Conservation (phyloP, 1,140 invertebrate genomes). For the Conus betulinus region DNA sequence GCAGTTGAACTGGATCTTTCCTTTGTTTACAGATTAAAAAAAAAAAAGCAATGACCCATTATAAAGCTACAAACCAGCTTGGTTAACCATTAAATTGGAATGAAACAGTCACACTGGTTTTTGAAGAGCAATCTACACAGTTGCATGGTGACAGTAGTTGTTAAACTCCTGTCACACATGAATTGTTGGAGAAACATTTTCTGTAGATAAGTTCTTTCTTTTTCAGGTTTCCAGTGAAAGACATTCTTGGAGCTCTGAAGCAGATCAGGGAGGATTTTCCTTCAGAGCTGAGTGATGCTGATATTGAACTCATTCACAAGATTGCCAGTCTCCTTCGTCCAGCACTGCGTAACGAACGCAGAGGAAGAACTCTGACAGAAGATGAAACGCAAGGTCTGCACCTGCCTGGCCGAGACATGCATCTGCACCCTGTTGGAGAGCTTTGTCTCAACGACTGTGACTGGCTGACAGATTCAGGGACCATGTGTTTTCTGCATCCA, state of each 20-base stretch:
- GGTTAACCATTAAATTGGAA: too few species aligned
- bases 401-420: constrained; percentile 46
- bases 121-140: too few species aligned
- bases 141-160: too few species aligned
- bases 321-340: background rate
- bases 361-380: background rate
- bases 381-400: background rate
- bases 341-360: background rate
- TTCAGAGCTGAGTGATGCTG: background rate
- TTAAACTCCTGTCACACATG: too few species aligned
- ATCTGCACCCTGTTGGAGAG: constrained; percentile 14
- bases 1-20: too few species aligned
- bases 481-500: constrained; percentile 49
- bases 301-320: background rate
- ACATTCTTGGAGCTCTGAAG: constrained; percentile 30
- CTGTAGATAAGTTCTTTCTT: too few species aligned
- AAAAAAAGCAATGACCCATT: too few species aligned
- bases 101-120: too few species aligned
- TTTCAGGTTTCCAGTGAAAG: constrained; percentile 24
- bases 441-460: constrained; percentile 55
- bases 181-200: too few species aligned
- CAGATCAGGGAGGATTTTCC: background rate
- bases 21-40: too few species aligned
- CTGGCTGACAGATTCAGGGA: constrained; percentile 19
- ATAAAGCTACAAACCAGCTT: too few species aligned